A percentile compares a stretch with the other conserved stretches of the same genome.
phyloP scores from a whole-genome alignment of 2,113 vertebrate genomes.

The Scalopus aquaticus region DNA sequence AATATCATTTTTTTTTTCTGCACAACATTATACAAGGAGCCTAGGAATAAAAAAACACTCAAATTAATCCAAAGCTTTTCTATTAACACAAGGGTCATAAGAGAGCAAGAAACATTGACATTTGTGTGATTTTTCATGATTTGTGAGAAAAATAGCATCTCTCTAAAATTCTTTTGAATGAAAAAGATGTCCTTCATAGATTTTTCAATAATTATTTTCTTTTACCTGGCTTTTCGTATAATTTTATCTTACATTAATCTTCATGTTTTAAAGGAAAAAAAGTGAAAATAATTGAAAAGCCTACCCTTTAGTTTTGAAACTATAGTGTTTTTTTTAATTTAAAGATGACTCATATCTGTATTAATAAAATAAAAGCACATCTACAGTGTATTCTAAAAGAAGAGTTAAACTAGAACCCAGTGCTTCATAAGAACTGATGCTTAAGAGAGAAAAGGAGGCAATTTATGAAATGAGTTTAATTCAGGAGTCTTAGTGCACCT shows the following conservation, averaged over 20 bases:
- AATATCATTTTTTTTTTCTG: conserved; percentile 2
- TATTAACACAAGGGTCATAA: background rate
- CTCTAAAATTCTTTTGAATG: conserved; percentile 16
- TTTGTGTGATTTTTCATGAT: conserved; percentile 38
- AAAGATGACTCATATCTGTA: background rate
- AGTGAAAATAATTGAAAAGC: background rate
- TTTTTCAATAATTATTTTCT: conserved; percentile 19
- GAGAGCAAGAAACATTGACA: background rate
- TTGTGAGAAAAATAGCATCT: conserved; percentile 35
- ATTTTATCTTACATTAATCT: background rate
- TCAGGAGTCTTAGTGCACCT: background rate
- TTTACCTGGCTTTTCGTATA: background rate
- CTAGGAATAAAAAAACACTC: conserved; percentile 5
- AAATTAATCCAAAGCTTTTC: conserved; percentile 36
- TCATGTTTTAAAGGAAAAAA: background rate
- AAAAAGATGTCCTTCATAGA: conserved; percentile 7
- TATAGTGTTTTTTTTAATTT: background rate
- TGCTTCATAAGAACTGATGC: background rate
- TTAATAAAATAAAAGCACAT: conserved; percentile 20
- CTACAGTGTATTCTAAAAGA: background rate
- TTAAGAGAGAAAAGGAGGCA: background rate
- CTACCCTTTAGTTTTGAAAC: background rate
- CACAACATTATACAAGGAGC: background rate
- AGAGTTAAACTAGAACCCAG: conserved; percentile 40
- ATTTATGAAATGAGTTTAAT: conserved; percentile 12